A percentile compares a stretch with the other conserved stretches of the same genome.
Evolutionary conservation across 1,140 invertebrate species (phyloP).

Genomic region (Lordiphosa stackelbergi): DNA sequence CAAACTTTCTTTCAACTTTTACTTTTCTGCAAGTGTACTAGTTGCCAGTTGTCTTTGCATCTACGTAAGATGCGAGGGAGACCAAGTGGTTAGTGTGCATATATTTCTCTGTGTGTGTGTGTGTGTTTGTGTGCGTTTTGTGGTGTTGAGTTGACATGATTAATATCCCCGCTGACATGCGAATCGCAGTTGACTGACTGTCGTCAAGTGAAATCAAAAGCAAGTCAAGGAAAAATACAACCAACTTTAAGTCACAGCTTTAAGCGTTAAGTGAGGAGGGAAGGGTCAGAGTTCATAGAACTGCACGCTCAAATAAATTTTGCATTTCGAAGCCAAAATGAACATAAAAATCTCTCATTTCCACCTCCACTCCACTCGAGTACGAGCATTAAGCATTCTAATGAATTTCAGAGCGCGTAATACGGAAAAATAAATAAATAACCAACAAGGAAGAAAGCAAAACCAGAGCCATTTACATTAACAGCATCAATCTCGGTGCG

Average conservation of each 20-base stretch:
- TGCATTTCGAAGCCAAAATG: conserved; percentile 5
- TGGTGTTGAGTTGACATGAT: conserved; percentile 68
- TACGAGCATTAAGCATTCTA: conserved; percentile 36
- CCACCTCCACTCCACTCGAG: not conserved
- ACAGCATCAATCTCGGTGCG: conserved; percentile 46
- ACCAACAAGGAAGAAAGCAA: conserved; percentile 22
- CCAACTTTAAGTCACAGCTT: conserved; percentile 12
- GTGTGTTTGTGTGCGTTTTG: conserved; percentile 35
- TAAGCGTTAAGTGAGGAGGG: conserved; percentile 4
- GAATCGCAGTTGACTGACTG: conserved; percentile 64
- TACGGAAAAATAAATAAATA: conserved; percentile 42
- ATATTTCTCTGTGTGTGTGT: conserved; percentile 24
- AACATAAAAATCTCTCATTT: conserved; percentile 29
- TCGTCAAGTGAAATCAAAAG: conserved; percentile 74
- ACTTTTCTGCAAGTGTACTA: conserved; percentile 10
- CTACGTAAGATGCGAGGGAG: conserved; percentile 16
- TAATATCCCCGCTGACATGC: conserved; percentile 68
- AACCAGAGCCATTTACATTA: conserved; percentile 54
- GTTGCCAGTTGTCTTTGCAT: conserved; percentile 24
- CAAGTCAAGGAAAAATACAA: conserved; percentile 23
- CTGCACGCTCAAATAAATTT: no score
- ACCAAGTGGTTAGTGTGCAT: conserved; percentile 12
- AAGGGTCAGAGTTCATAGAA: not conserved
- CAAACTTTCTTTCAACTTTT: not conserved
- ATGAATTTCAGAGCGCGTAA: conserved; percentile 45